These are phyloP conservation scores for Synanthedon myopaeformis DNA, from an alignment of 2,888 invertebrate genomes.

Conservation along the genomic window DNA sequence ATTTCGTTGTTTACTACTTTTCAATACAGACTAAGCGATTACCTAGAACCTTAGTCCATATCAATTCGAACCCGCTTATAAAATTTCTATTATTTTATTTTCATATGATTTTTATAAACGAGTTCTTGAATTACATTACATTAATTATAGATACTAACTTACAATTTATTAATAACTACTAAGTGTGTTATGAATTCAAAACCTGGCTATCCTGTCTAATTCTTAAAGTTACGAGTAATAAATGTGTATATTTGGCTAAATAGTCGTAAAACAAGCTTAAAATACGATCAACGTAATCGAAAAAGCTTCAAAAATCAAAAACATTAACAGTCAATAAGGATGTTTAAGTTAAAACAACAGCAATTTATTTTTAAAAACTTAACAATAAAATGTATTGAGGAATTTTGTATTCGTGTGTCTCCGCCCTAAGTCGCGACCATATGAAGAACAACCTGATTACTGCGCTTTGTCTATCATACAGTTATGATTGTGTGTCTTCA, in stretches of 20 bases:
- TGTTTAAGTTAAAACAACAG: slow-evolving; percentile 64
- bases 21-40: slow-evolving; percentile 28
- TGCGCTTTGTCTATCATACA: too few species aligned
- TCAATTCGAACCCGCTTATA: slow-evolving; percentile 37
- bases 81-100: slow-evolving; percentile 10
- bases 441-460: neutral
- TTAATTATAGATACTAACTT: slow-evolving; percentile 54
- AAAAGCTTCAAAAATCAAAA: slow-evolving; percentile 42
- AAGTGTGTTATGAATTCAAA: slow-evolving; percentile 64
- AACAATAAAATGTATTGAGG: slow-evolving; percentile 28
- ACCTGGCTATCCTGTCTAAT: slow-evolving; percentile 69
- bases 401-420: too few species aligned
- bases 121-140: slow-evolving; percentile 58
- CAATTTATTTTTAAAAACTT: slow-evolving; percentile 59
- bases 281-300: slow-evolving; percentile 43
- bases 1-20: slow-evolving; percentile 60
- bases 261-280: slow-evolving; percentile 44
- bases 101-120: slow-evolving; percentile 21
- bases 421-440: neutral
- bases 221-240: slow-evolving; percentile 55
- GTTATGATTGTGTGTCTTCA: too few species aligned
- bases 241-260: slow-evolving; percentile 64
- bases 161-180: slow-evolving; percentile 45
- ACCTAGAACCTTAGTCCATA: slow-evolving; percentile 27
- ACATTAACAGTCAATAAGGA: slow-evolving; percentile 60